Evolutionary conservation across 2,797 vertebrate genomes (phyloP).

Genomic region (Pantherophis alleghaniensis): DNA sequence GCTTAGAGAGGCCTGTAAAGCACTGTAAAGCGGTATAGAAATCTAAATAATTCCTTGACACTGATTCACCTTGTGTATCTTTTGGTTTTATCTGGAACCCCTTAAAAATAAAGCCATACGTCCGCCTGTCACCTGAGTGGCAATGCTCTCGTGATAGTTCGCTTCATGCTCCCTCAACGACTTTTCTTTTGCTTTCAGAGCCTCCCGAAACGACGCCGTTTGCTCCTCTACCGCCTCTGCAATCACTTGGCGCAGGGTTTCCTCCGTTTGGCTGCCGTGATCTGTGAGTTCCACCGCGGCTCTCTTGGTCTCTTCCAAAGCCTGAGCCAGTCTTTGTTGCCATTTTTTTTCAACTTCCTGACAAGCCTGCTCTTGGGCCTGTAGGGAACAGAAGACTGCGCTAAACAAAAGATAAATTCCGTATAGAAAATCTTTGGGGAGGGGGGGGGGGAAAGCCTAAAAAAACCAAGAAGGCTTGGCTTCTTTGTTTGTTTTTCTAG

Average conservation of each 20-base stretch:
- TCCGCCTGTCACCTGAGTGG: slow-evolving; percentile 69
- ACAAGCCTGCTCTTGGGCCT: slow-evolving; percentile 67
- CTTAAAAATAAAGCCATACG: slow-evolving; percentile 1
- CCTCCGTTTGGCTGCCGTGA: slow-evolving; percentile 75
- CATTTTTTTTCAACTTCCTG: slow-evolving; percentile 79
- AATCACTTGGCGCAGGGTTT: slow-evolving; percentile 65
- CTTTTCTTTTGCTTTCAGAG: slow-evolving; percentile 68
- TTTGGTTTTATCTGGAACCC: not conserved
- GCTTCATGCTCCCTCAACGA: slow-evolving; percentile 71
- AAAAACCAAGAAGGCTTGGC: not conserved
- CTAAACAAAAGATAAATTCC: not conserved
- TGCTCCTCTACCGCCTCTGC: slow-evolving; percentile 67
- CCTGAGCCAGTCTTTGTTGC: slow-evolving; percentile 74
- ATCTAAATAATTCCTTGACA: not conserved
- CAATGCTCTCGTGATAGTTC: slow-evolving; percentile 77
- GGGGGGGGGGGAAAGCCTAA: not conserved
- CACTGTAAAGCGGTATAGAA: no score
- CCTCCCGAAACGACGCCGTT: slow-evolving; percentile 68
- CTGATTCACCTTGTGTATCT: not conserved
- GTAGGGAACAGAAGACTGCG: slow-evolving; percentile 44
- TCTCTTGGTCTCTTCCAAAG: slow-evolving; percentile 63
- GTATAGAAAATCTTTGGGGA: no score
- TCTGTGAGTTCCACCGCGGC: slow-evolving; percentile 63
- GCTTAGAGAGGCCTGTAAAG: no score
- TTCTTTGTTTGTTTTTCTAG: not conserved